Percentiles rank a stretch among this genome's conserved stretches.
phyloP scores from a whole-genome alignment of 2,113 vertebrate species.

The Ellobius talpinus region DNA sequence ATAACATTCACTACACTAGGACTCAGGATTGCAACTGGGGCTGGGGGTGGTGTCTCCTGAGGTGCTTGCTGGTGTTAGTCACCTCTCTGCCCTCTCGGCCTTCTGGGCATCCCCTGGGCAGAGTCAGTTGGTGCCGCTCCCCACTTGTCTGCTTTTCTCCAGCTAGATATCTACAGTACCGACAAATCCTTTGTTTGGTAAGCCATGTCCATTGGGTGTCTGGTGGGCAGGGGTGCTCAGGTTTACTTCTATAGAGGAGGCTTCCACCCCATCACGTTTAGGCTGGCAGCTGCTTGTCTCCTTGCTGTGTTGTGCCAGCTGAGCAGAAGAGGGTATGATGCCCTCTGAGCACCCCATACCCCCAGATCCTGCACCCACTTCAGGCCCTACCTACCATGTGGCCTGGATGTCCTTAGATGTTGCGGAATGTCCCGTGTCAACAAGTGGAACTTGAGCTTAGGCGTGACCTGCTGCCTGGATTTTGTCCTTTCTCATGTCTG shows the following conservation, averaged over 20 bases:
- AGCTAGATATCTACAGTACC: rapidly evolving
- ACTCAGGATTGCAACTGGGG: too few species aligned
- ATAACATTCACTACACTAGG: neutral
- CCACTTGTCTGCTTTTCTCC: neutral
- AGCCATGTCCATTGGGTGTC: rapidly evolving
- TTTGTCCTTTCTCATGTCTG: neutral
- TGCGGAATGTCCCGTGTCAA: neutral
- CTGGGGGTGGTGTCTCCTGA: too few species aligned
- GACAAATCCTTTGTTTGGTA: too few species aligned
- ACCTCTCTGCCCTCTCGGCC: neutral
- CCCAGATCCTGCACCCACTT: neutral
- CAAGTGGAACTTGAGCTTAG: neutral
- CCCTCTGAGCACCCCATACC: neutral
- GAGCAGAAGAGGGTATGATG: neutral
- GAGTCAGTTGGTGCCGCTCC: too few species aligned
- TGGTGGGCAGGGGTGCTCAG: neutral
- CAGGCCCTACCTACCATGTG: neutral
- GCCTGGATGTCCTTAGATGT: neutral
- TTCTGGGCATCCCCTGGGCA: neutral
- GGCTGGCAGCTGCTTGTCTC: neutral
- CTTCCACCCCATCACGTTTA: too few species aligned
- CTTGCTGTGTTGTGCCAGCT: neutral
- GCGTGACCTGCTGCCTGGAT: neutral
- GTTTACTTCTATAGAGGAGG: neutral
- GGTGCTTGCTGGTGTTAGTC: too few species aligned